A percentile compares a stretch with the other conserved stretches of the same genome.
phyloP scores from a whole-genome alignment of 2,797 vertebrate genomes.

The Danio kyathit region DNA sequence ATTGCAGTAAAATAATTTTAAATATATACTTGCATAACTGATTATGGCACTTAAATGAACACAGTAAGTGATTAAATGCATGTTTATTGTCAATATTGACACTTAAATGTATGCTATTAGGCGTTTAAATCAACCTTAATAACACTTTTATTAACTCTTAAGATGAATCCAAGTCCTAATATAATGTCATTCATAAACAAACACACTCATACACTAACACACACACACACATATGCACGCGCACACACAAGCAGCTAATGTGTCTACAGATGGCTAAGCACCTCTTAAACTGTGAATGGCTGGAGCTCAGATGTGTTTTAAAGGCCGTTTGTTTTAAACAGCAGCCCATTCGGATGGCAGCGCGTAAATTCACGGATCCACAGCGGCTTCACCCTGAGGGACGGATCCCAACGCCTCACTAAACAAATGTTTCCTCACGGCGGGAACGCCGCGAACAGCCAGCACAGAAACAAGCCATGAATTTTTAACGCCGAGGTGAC shows the following conservation, averaged over 20 bases:
- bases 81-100: neutral
- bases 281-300: constrained; percentile 58
- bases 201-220: neutral
- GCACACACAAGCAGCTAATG: constrained; percentile 5
- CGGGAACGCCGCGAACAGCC: constrained; percentile 6
- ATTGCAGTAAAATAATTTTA: neutral
- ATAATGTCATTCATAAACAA: neutral
- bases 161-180: neutral
- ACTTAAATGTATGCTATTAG: neutral
- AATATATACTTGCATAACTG: neutral
- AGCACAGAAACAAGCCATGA: constrained; percentile 39
- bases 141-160: neutral
- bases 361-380: constrained; percentile 59
- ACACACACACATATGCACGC: neutral
- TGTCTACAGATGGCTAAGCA: constrained; percentile 66
- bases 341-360: constrained; percentile 51
- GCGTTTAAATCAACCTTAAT: neutral
- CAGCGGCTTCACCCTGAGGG: constrained; percentile 44
- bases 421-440: constrained; percentile 51
- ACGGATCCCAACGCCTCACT: constrained; percentile 46
- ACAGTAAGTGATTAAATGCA: neutral
- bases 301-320: constrained; percentile 55
- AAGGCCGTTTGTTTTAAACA: constrained; percentile 60
- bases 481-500: constrained; percentile 53
- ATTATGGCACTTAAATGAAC: neutral